A percentile compares a stretch with the other conserved stretches of the same genome.
These are phyloP conservation scores for Pterobdella sp. DNA, from an alignment of 2,888 invertebrate species.

Conservation along the genomic window DNA sequence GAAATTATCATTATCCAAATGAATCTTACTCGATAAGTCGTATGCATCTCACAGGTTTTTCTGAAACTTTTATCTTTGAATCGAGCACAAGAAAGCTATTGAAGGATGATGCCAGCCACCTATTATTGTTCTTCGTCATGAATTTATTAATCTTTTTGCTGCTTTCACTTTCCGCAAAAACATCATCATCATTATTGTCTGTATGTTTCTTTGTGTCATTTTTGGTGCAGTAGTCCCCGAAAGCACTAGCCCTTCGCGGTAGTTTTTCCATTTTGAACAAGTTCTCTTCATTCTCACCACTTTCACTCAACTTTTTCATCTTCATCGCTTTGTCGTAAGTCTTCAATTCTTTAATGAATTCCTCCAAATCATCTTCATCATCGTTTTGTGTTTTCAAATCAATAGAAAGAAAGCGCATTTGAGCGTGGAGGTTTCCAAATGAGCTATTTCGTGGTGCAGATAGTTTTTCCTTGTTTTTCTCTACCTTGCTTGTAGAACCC, in stretches of 20 bases:
- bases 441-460: neutral
- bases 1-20: neutral
- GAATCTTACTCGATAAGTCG: constrained; percentile 37
- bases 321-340: neutral
- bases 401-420: constrained; percentile 10
- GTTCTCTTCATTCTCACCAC: neutral
- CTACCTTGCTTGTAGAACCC: neutral
- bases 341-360: constrained; percentile 1
- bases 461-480: neutral
- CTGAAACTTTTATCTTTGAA: constrained; percentile 55
- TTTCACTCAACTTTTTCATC: neutral
- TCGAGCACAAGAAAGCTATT: constrained; percentile 48
- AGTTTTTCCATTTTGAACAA: neutral
- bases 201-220: neutral
- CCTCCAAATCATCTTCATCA: constrained; percentile 2
- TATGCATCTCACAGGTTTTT: constrained; percentile 53
- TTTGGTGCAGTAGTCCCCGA: neutral
- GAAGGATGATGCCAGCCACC: constrained; percentile 27
- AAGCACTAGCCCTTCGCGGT: neutral
- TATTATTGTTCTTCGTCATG: neutral
- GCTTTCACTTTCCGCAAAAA: neutral
- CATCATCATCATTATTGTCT: neutral
- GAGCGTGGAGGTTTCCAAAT: constrained; percentile 3
- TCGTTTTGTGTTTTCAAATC: neutral
- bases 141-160: neutral